phyloP scores from a whole-genome alignment of 2,113 vertebrate genomes.

The Picathartes gymnocephalus region DNA sequence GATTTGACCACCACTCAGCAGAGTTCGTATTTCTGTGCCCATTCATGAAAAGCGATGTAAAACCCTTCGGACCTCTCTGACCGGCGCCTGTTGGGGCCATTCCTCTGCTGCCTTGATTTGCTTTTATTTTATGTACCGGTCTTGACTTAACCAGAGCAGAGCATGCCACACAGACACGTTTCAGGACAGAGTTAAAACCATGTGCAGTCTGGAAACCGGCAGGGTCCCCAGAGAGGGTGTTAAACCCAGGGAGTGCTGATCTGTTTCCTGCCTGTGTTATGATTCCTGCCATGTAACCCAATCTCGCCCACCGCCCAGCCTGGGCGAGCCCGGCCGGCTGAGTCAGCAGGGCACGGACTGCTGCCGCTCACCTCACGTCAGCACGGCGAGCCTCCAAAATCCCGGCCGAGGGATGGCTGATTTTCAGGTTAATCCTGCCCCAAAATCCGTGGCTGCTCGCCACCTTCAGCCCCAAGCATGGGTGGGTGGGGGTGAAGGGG shows the following conservation, averaged over 20 bases:
- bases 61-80: background rate
- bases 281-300: conserved; percentile 82
- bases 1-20: background rate
- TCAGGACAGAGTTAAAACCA: conserved; percentile 73
- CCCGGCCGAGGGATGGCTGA: background rate
- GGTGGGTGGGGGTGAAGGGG: background rate
- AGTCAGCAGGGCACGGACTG: conserved; percentile 80
- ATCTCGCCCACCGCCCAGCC: conserved; percentile 68
- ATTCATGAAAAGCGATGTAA: background rate
- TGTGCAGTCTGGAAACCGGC: conserved; percentile 70
- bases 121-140: background rate
- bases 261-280: conserved; percentile 94
- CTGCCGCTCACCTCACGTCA: background rate
- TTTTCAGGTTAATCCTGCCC: conserved; percentile 14
- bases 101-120: background rate
- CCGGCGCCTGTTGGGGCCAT: fast-evolving
- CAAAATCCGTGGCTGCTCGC: background rate
- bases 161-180: background rate
- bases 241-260: conserved; percentile 81
- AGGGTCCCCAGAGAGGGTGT: conserved; percentile 67
- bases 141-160: background rate
- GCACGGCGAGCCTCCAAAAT: background rate
- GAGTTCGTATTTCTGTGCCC: background rate
- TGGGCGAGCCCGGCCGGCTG: conserved; percentile 73
- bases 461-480: background rate